Evolutionary conservation across 2,888 invertebrate genomes (phyloP), one percentile per base, ranked within the genome.

Genomic region (Drosophila ustulata): DNA sequence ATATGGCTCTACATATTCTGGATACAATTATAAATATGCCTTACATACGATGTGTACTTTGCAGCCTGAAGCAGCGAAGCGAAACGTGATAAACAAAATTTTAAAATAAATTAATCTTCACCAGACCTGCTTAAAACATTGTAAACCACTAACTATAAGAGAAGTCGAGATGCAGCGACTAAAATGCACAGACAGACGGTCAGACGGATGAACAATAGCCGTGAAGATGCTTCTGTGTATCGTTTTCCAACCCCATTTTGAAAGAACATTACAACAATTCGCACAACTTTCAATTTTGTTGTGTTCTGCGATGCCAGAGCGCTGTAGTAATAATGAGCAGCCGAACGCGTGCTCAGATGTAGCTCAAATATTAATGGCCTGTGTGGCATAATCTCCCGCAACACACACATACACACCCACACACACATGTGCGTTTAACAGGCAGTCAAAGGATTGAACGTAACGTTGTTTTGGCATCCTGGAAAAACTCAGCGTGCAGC

Each of bases 371-470:
- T 66, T 59, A 71, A 45, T 55, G 61, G 49, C 49, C 70, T 66
- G 18, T 13, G 53, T 53, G 70, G n/a, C 26, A 46, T 39, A 65
- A 49, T 70, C 61, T 49, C 57, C 45, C 56, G 18, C 47, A 32
- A 62, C 46, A 34, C 28, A 6, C 46, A 41, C n/a, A 37, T 25
- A 25, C n/a, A 32, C 13, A 37, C 37, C 2, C 2, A 50, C 46
- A 34, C 7, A 6, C 45, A 25, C 18, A 41, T 23, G 37, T 37
- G n/a, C 28, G 39, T 45, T 52, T 63, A 39, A 56, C 50, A 70
- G 49, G 58, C 43, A 59, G 58, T 59, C 67, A 64, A 75, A 67
- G 76, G 61, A 73, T 73, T 68, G 58, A 69, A 13, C 23, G 49
- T 32, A 28, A 30, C 23, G 18, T 39, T n/a, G 57, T 23, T 45